Evolutionary conservation across 2,797 vertebrate species (phyloP).

Genomic region (Sebastes taczanowskii): DNA sequence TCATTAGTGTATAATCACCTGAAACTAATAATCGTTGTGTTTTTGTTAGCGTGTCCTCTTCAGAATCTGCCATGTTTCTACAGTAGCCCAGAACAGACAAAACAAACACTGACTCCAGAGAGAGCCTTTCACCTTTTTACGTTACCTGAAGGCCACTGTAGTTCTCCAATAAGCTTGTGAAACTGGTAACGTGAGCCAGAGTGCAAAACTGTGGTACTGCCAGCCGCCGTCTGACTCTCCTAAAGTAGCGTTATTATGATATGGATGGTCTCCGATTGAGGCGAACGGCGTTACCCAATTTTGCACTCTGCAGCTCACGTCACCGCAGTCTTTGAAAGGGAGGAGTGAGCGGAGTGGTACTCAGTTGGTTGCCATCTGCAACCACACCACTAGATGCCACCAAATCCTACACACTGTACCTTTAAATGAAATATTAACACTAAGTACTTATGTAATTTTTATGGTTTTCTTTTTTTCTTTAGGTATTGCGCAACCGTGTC

Average conservation of each 20-base stretch:
- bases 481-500: slow-evolving; percentile 91
- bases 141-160: too few relatives aligned
- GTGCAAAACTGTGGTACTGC: not conserved
- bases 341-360: not conserved
- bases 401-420: not conserved
- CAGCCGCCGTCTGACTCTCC: not conserved
- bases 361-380: not conserved
- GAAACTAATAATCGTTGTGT: too few relatives aligned
- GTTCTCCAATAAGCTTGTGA: not conserved
- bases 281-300: not conserved
- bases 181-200: not conserved
- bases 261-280: not conserved
- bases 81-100: too few relatives aligned
- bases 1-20: too few relatives aligned
- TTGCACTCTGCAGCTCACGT: too few relatives aligned
- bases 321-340: not conserved
- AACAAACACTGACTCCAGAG: too few relatives aligned
- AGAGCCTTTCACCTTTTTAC: too few relatives aligned
- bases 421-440: not conserved
- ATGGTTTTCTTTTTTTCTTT: slow-evolving; percentile 1
- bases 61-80: too few relatives aligned
- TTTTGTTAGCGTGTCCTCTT: too few relatives aligned
- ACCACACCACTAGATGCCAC: not conserved
- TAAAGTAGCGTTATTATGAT: not conserved
- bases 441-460: not conserved